phyloP scores from a whole-genome alignment of 2,797 vertebrate species.

The Anguilla obscura region DNA sequence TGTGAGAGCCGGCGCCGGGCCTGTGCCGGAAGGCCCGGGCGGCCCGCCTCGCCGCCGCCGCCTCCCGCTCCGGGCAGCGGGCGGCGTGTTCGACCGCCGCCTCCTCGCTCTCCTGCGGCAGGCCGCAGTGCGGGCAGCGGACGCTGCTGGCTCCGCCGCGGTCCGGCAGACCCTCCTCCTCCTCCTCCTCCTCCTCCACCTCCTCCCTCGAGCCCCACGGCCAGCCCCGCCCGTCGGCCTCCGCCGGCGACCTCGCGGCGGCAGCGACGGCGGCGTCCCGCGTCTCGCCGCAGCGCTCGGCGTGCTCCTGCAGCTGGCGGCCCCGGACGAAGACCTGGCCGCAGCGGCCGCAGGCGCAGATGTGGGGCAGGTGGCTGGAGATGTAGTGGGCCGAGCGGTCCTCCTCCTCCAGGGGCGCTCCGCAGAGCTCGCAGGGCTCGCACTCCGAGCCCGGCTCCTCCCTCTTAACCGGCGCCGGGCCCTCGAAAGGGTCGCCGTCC shows the following conservation, averaged over 20 bases:
- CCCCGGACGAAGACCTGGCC: conserved; percentile 95
- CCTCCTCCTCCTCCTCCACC: conserved; percentile 69
- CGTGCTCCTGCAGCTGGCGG: conserved; percentile 93
- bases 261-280: conserved; percentile 61
- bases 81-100: conserved; percentile 88
- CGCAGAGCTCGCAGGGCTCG: conserved; percentile 88
- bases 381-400: conserved; percentile 92
- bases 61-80: conserved; percentile 85
- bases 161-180: conserved; percentile 81
- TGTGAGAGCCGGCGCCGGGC: conserved; percentile 94
- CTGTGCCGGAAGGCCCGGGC: conserved; percentile 91
- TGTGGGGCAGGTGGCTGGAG: conserved; percentile 92
- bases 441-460: conserved; percentile 58
- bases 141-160: conserved; percentile 72
- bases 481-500: conserved; percentile 56
- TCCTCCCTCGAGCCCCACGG: conserved; percentile 61
- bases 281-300: conserved; percentile 89
- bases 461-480: conserved; percentile 64
- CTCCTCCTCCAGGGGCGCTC: conserved; percentile 81
- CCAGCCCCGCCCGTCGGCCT: conserved; percentile 64
- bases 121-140: conserved; percentile 88
- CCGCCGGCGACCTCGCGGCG: conserved; percentile 48
- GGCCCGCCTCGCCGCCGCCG: conserved; percentile 76
- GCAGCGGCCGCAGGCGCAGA: conserved; percentile 96
- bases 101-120: conserved; percentile 86